phyloP scores from a whole-genome alignment of 2,113 vertebrate genomes.

The Leuciscus idus region DNA sequence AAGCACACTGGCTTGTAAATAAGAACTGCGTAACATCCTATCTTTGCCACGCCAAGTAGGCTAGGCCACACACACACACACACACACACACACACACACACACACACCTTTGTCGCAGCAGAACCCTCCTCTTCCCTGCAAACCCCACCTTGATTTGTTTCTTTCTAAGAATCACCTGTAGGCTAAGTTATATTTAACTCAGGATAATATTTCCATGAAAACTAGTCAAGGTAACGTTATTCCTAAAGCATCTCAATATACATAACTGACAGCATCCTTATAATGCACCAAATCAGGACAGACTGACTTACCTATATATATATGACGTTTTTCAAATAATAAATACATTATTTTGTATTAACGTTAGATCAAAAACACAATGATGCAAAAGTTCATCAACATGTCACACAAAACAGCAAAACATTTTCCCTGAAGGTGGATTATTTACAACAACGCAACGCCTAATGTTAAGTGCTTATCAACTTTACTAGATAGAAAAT shows the following conservation, averaged over 20 bases:
- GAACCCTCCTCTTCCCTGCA: constrained; percentile 47
- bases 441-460: neutral
- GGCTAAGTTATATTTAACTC: neutral
- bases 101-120: constrained; percentile 57
- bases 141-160: constrained; percentile 41
- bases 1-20: constrained; percentile 60
- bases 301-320: neutral
- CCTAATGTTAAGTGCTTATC: neutral
- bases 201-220: neutral
- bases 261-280: neutral
- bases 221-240: neutral
- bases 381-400: constrained; percentile 2
- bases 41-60: constrained; percentile 37
- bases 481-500: neutral
- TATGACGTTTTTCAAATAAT: neutral
- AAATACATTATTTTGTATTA: neutral
- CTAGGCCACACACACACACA: constrained; percentile 16
- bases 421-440: neutral
- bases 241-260: neutral
- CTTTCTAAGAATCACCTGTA: constrained; percentile 26
- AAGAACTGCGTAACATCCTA: constrained; percentile 76
- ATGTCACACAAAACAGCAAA: neutral
- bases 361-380: neutral
- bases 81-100: constrained; percentile 38
- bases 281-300: neutral